Base-by-base conservation (phyloP, 2,888 invertebrate species). In the Zootermopsis nevadensis region DNA sequence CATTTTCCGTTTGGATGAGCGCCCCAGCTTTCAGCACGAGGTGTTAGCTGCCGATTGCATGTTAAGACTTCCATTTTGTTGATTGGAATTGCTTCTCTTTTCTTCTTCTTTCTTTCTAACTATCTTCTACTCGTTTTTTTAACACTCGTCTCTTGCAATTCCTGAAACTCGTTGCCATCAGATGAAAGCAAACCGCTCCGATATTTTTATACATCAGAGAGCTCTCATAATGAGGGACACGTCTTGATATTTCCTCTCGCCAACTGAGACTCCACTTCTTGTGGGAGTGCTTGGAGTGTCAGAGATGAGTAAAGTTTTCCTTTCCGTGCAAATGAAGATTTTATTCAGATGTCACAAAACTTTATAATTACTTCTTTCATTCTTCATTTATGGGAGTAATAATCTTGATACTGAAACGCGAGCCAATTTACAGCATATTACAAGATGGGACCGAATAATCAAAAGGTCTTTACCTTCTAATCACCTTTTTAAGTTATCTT, bases 51-150 rank as follows among this genome's bases (percentile, higher is more conserved):
- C n/a, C 60, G 1, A 60, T 60, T 60, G 60, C n/a, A 12, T 27
- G 60, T 27, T 60, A 60, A 60, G 60, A 60, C 60, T 60, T 60
- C 60, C 60, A 60, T 60, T 60, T 60, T 27, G 60, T 27, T 60
- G 60, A 60, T 60, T 60, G 15, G 60, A 60, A 60, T 60, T 60
- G 27, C 60, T 55, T 42, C 38, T 8, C 38, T 15, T 15, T 42
- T 42, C 38, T 48, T 48, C 19, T 15, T 48, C 15, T 48, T 48
- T 48, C 4, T 60, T 27, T 1, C 2, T 12, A 27, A n/a, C n/a
- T 27, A 60, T 60, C 27, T 60, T 60, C 8, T 60, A 12, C 60
- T 27, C n/a, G 60, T 60, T 60, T 53, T n/a, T 60, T 60, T 48
- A 48, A 60, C 60, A 60, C 22, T 55, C 55, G 22, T 55, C 60